Evolutionary conservation across 23 tunicate genomes (phyloP), one percentile per base, ranked within the genome.

Genomic region (Styela plicata): DNA sequence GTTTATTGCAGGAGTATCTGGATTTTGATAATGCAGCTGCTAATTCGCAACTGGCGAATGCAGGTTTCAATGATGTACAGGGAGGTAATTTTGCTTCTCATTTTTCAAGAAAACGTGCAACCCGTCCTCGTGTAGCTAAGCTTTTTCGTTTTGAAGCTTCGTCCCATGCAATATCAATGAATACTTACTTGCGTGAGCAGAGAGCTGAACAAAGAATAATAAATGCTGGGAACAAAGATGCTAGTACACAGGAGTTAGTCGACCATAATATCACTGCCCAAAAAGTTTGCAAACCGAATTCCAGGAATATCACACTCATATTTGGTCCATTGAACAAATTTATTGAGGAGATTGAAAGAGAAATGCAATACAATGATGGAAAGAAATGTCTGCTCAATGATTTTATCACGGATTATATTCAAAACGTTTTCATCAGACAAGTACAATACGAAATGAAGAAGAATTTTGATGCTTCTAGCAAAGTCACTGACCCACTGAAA

Each of bases 81-180:
- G 74, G 86, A 10, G 87, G 82, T 0, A 81, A 84, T 82, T 71
- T 93, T 18, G 85, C 98, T 20, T 93, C 98, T 3, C 91, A 93
- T 74, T 93, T 93, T 35, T 52, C 89, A 13, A 74, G 89, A 32
- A 85, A 85, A 68, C 80, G 73, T 68, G 84, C 80, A 27, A 77
- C 77, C 22, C 37, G 88, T 34, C 89, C 84, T 34, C 71, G 83
- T 24, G 87, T 76, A 5, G 89, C 91, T 1, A 95, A 90, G 83
- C 74, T 95, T 18, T 95, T 95, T 53, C 77, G 92, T 24, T 95
- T 95, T 67, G 99, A 95, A 71, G 94, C 85, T 21, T 95, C 99
- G 1, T 90, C 96, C 2, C 99, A 95, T 63, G 99, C 99, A 5
- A 95, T 95, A 34, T 95, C 99, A 23, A 95, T 95, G 99, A 95